Evolutionary conservation across 2,797 vertebrate genomes (phyloP), one percentile per base, ranked within the genome.

Genomic region (Diplodus sargus): DNA sequence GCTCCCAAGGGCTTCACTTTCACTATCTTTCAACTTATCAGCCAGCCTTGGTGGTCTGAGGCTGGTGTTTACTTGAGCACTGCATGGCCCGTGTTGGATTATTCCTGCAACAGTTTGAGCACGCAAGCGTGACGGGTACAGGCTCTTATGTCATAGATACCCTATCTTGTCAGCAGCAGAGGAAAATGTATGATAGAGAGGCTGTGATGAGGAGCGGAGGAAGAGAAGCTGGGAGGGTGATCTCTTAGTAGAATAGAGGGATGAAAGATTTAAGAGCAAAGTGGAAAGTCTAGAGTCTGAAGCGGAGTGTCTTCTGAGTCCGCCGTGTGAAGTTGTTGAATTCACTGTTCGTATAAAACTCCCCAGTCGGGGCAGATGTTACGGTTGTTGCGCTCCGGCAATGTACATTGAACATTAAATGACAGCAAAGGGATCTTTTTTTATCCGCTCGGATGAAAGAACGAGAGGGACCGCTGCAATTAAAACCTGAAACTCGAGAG

Each of bases 91-190:
- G 63, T 53, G 81, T 58, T 76, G 87, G 89, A 89, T 91, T 82
- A 88, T 82, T 83, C 76, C 71, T 84, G 79, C 82, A 81, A 76
- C 76, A 74, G 82, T 82, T 48, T 74, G 83, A 74, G 83, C 91
- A 87, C 13, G 25, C 83, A 45, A 83, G 88, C 85, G 5, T 90
- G 86, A 87, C 72, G 58, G 79, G 76, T 42, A 65, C 67, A 28
- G 80, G 39, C 74, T 82, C 83, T 89, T 85, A 77, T 89, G 89
- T 90, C 87, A 91, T 62, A 77, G 88, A 90, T 87, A 90, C 76
- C 73, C 81, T 74, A 81, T 85, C 82, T 88, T 85, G 90, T 92
- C 88, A 91, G 72, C 86, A 76, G 85, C 53, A 60, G 57, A 62
- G 80, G 69, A 87, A 86, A 90, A 85, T 60, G 78, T 70, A 79